Conservation (phyloP, 2,113 vertebrate species). For the Chaetops frenatus region DNA sequence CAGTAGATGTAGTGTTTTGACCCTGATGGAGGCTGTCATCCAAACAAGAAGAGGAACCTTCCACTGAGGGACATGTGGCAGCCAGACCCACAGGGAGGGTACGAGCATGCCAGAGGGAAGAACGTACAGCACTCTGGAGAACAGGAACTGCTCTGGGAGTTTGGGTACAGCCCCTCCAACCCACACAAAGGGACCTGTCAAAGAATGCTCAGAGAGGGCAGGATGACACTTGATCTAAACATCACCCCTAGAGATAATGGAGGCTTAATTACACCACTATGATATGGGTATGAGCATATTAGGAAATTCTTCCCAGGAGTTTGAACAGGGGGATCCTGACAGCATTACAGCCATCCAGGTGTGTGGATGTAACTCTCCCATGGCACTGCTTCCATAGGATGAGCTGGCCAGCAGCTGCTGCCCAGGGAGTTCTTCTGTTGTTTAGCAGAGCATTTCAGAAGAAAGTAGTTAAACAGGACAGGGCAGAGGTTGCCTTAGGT, state of each 20-base stretch:
- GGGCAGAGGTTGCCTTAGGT: background rate
- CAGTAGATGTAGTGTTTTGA: slow-evolving; percentile 21
- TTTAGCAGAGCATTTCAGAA: background rate
- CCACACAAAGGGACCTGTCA: background rate
- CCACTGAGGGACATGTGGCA: background rate
- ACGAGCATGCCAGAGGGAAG: background rate
- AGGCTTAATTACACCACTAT: background rate
- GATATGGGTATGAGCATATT: background rate
- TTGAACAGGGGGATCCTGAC: background rate
- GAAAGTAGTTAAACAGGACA: background rate
- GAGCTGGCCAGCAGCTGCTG: background rate
- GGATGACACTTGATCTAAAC: background rate
- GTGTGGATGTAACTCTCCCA: background rate
- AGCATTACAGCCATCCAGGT: background rate
- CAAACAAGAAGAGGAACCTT: background rate
- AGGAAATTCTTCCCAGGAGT: background rate
- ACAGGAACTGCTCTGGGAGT: accelerated
- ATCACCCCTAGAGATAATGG: background rate
- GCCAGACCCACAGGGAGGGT: background rate
- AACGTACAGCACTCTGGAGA: background rate
- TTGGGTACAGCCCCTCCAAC: background rate
- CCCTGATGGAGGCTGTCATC: background rate
- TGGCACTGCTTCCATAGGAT: background rate
- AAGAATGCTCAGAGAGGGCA: background rate
- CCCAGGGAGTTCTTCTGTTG: background rate